Evolutionary conservation across 2,888 invertebrate species (phyloP).

Genomic region (Perdita meconis): DNA sequence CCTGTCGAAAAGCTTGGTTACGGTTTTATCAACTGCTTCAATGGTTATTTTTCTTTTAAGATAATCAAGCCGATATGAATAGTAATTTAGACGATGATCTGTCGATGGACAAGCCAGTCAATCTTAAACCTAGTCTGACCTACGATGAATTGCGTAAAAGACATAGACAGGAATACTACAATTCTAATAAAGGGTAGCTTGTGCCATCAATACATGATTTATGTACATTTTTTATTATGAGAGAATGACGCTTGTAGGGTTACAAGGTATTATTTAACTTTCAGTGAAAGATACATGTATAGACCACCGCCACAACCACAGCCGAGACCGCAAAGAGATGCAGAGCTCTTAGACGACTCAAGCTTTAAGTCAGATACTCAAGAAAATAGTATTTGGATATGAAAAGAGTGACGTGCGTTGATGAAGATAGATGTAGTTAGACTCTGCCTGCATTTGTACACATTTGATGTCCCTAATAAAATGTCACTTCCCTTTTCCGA

Average conservation of each 20-base stretch:
- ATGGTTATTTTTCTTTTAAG: too few species aligned
- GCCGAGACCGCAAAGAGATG: too few species aligned
- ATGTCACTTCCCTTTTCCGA: conserved; percentile 76
- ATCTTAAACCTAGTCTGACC: conserved; percentile 22
- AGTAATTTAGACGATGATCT: background rate
- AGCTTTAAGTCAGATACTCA: background rate
- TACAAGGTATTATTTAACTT: conserved; percentile 5
- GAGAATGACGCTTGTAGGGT: too few species aligned
- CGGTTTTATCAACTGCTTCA: too few species aligned
- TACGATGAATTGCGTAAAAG: conserved; percentile 54
- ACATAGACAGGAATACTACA: conserved; percentile 26
- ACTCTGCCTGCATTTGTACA: background rate
- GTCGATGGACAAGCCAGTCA: background rate
- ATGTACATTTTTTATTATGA: too few species aligned
- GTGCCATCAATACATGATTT: too few species aligned
- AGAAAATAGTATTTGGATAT: background rate
- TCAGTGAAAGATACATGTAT: background rate
- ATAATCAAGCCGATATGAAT: background rate
- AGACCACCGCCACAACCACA: background rate
- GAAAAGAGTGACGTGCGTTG: background rate
- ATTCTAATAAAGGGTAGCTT: background rate
- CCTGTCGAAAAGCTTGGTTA: background rate
- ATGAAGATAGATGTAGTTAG: conserved; percentile 3
- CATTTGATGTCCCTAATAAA: conserved; percentile 74
- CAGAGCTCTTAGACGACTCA: conserved; percentile 10